These are phyloP conservation scores for Macrotus californicus DNA, from an alignment of 2,113 vertebrate genomes.

Conservation along the genomic window DNA sequence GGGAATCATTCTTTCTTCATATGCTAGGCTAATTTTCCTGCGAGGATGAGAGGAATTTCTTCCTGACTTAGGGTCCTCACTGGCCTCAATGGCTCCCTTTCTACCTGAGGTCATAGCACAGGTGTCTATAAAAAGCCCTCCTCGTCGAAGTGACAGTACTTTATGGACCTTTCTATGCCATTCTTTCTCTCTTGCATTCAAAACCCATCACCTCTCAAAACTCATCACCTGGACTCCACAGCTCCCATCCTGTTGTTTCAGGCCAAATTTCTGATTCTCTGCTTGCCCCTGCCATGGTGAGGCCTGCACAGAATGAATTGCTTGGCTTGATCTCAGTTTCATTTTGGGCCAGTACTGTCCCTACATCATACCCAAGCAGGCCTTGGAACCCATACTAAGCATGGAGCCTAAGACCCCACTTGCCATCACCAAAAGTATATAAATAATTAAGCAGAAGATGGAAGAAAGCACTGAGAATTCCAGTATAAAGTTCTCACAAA, in stretches of 20 bases:
- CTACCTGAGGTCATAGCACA: not conserved
- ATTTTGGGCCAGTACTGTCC: not conserved
- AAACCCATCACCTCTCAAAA: not conserved
- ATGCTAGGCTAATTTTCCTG: not conserved
- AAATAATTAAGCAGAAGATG: not conserved
- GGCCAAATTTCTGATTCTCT: not conserved
- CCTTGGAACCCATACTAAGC: not conserved
- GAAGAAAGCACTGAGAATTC: not conserved
- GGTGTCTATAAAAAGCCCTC: not conserved
- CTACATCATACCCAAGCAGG: not conserved
- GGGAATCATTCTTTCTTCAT: not conserved
- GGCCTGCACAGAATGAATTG: not conserved
- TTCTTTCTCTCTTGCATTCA: not conserved
- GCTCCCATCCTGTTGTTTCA: not conserved
- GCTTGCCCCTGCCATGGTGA: not conserved
- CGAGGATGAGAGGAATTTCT: not conserved
- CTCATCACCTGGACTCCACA: not conserved
- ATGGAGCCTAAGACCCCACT: not conserved
- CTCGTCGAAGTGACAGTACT: not conserved
- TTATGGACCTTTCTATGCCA: not conserved
- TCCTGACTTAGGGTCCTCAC: not conserved
- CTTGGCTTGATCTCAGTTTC: not conserved
- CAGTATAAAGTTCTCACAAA: not conserved
- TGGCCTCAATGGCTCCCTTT: not conserved
- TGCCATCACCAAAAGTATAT: not conserved